These are phyloP conservation scores for Chrysomallon squamiferum DNA, from an alignment of 1,140 invertebrate species.

Conservation along the genomic window DNA sequence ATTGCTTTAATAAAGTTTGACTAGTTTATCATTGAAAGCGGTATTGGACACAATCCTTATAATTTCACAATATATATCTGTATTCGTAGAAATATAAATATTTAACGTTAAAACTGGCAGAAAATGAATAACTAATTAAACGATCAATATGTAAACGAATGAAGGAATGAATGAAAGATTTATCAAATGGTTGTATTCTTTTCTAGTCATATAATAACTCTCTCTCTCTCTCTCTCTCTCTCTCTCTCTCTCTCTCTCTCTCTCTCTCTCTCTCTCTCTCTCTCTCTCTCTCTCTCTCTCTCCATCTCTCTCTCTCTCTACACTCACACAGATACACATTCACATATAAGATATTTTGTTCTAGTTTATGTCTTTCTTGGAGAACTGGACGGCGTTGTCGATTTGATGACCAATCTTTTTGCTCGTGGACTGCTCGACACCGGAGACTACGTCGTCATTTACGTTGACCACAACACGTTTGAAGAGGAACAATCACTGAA, in stretches of 20 bases:
- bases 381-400: slow-evolving; percentile 77
- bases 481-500: slow-evolving; percentile 72
- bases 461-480: slow-evolving; percentile 89
- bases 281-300: neutral
- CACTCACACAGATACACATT: neutral
- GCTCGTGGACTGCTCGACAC: slow-evolving; percentile 83
- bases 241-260: neutral
- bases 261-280: neutral
- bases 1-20: too few species aligned
- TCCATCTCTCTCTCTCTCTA: neutral
- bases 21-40: too few species aligned
- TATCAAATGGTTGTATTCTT: too few species aligned
- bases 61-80: too few species aligned
- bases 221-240: neutral
- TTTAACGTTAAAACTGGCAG: too few species aligned
- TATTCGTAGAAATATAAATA: too few species aligned
- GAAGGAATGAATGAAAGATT: too few species aligned
- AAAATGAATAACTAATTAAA: too few species aligned
- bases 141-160: too few species aligned
- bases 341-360: too few species aligned
- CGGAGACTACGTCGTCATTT: slow-evolving; percentile 94
- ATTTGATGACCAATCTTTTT: slow-evolving; percentile 91
- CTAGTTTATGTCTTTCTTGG: slow-evolving; percentile 93
- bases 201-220: too few species aligned
- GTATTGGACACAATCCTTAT: too few species aligned